Evolutionary conservation across 2,888 invertebrate species (phyloP).

Genomic region (Smittia aterrima): DNA sequence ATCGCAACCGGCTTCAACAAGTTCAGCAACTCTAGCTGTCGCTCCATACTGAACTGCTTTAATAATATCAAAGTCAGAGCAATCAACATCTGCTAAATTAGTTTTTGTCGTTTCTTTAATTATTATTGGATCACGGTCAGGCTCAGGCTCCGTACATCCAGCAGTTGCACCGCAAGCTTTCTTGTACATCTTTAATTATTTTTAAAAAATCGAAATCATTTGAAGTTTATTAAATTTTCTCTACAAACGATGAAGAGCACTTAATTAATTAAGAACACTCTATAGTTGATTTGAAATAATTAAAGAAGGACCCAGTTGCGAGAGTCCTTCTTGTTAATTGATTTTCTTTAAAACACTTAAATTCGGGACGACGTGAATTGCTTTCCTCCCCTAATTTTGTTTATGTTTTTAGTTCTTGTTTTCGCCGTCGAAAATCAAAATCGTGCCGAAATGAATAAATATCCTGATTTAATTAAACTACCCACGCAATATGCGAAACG

Average conservation of each 20-base stretch:
- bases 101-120: constrained; percentile 57
- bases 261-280: no score
- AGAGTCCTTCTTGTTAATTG: no score
- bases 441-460: constrained; percentile 54
- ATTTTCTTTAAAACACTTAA: no score
- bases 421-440: background rate
- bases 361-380: no score
- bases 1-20: constrained; percentile 89
- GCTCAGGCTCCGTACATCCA: constrained; percentile 63
- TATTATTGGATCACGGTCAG: constrained; percentile 62
- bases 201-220: background rate
- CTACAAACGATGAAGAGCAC: no score
- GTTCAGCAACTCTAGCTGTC: constrained; percentile 74
- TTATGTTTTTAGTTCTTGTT: background rate
- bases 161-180: constrained; percentile 70
- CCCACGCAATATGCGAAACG: constrained; percentile 77
- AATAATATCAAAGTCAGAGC: constrained; percentile 85
- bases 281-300: no score
- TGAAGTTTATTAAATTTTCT: background rate
- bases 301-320: no score
- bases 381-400: background rate
- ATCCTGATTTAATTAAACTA: constrained; percentile 66
- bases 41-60: constrained; percentile 97
- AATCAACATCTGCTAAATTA: constrained; percentile 67
- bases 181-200: constrained; percentile 60